A percentile compares a stretch with the other conserved stretches of the same genome.
Evolutionary conservation across 30 jellyfish, hydroid and myxozoan species (phyloP).

Genomic region (Aurelia sp.): DNA sequence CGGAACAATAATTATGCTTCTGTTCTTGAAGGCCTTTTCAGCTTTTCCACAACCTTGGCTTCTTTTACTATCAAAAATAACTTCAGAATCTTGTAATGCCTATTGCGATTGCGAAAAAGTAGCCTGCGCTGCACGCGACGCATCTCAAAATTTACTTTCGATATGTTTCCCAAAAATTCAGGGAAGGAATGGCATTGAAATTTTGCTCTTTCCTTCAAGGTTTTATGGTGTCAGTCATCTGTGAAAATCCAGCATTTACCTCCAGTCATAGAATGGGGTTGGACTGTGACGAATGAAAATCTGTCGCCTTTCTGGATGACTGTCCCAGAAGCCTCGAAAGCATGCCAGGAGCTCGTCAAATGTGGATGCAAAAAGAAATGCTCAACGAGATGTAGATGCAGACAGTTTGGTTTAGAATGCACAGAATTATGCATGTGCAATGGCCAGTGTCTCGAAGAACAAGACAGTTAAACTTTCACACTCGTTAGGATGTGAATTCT

Average conservation of each 20-base stretch:
- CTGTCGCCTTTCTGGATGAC: slow-evolving; percentile 22
- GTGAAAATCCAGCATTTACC: slow-evolving; percentile 19
- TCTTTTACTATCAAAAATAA: no score
- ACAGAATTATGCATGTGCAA: slow-evolving; percentile 16
- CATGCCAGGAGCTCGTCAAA: slow-evolving; percentile 61
- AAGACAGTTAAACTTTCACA: background rate
- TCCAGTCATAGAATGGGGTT: slow-evolving; percentile 31
- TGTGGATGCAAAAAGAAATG: slow-evolving; percentile 55
- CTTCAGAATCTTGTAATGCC: no score
- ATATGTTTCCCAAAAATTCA: background rate
- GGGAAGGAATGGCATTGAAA: background rate
- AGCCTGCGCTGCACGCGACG: background rate
- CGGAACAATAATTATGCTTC: background rate
- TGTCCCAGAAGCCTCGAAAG: slow-evolving; percentile 56
- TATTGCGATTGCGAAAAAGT: no score
- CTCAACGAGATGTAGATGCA: slow-evolving; percentile 42
- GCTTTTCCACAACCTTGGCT: background rate
- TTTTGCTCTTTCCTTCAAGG: background rate
- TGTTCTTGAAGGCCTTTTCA: background rate
- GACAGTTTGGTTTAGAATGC: slow-evolving; percentile 31
- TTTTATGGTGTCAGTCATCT: slow-evolving; percentile 30
- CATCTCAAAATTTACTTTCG: background rate
- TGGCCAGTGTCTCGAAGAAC: slow-evolving; percentile 19
- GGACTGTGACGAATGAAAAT: slow-evolving; percentile 17
- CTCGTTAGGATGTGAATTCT: no score